phyloP scores from a whole-genome alignment of 2,888 invertebrate genomes.

The Thymelicus sylvestris region DNA sequence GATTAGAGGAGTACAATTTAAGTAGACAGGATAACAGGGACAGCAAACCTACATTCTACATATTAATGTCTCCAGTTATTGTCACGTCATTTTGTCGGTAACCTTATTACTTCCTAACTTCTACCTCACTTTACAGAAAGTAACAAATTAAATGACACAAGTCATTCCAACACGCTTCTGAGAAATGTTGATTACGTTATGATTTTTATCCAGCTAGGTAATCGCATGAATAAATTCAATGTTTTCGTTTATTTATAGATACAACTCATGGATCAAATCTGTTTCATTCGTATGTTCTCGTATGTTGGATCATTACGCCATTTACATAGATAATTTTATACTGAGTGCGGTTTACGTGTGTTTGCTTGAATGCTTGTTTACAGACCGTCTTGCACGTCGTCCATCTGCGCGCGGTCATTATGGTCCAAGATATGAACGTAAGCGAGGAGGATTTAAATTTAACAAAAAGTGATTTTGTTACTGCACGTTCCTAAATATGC shows the following conservation, averaged over 20 bases:
- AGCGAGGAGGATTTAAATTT: too few relatives aligned
- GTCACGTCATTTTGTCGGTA: not conserved
- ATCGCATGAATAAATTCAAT: constrained; percentile 2
- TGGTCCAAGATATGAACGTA: constrained; percentile 30
- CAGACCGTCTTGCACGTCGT: constrained; percentile 47
- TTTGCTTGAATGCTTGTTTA: constrained; percentile 62
- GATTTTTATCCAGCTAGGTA: constrained; percentile 1
- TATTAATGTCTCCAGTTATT: too few relatives aligned
- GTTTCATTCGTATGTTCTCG: constrained; percentile 20
- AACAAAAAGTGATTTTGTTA: too few relatives aligned
- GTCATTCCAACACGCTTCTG: not conserved
- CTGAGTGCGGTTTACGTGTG: constrained; percentile 54
- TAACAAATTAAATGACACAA: not conserved
- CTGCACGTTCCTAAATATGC: too few relatives aligned
- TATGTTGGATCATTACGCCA: constrained; percentile 45
- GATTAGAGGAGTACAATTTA: too few relatives aligned
- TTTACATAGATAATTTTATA: constrained; percentile 52
- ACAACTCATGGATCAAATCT: constrained; percentile 35
- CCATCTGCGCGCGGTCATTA: constrained; percentile 31
- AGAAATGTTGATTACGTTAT: constrained; percentile 5
- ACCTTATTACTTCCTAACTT: not conserved
- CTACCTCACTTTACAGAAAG: not conserved
- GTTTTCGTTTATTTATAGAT: constrained; percentile 37
- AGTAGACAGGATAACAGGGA: too few relatives aligned
- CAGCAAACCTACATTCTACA: too few relatives aligned